These are phyloP conservation scores for Schizopygopsis pylzovi DNA, from an alignment of 2,797 vertebrate genomes.

Conservation along the genomic window DNA sequence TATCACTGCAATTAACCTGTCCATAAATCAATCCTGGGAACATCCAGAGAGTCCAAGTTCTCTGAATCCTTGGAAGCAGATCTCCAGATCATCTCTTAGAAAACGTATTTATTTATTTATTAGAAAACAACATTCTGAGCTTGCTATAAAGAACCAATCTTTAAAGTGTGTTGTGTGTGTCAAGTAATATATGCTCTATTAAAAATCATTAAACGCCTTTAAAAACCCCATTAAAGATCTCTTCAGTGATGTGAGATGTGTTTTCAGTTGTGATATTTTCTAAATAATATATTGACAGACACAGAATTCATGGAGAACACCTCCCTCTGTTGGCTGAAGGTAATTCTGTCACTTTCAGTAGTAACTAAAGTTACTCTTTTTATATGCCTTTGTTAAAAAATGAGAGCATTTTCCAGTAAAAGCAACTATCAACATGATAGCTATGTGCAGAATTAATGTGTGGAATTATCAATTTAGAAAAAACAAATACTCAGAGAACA, in stretches of 20 bases:
- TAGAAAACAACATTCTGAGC: neutral
- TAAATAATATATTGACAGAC: neutral
- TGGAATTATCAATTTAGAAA: neutral
- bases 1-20: neutral
- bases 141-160: neutral
- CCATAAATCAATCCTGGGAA: neutral
- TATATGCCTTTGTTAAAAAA: neutral
- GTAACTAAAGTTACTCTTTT: too few relatives aligned
- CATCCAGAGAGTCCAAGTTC: neutral
- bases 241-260: neutral
- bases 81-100: neutral
- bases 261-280: neutral
- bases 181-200: neutral
- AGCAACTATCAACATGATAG: neutral
- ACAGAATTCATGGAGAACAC: neutral
- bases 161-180: slow-evolving; percentile 7
- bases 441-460: neutral
- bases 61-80: neutral
- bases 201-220: neutral
- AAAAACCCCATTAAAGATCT: neutral
- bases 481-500: neutral
- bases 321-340: slow-evolving; percentile 32
- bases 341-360: neutral
- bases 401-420: neutral
- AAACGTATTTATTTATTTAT: neutral